These are phyloP conservation scores for Leucozona laternaria DNA, from an alignment of 2,888 invertebrate genomes.

Conservation along the genomic window DNA sequence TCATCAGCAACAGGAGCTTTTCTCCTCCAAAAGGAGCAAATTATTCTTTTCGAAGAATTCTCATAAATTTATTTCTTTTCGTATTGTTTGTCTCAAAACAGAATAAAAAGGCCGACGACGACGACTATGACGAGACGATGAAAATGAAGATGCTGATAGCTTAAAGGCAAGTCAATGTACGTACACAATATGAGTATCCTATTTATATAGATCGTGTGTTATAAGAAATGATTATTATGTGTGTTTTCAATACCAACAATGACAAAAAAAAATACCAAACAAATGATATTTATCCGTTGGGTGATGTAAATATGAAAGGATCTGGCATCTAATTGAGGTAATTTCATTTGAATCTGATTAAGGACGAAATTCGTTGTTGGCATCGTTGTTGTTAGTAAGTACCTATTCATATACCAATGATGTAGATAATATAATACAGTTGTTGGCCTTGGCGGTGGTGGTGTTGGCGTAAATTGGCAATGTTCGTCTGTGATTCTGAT, in stretches of 20 bases:
- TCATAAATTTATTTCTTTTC: conserved; percentile 28
- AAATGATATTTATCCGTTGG: conserved; percentile 54
- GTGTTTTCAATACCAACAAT: conserved; percentile 34
- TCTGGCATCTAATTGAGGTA: conserved; percentile 72
- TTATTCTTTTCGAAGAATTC: conserved; percentile 17
- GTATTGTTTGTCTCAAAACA: conserved; percentile 2
- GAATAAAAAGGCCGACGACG: neutral
- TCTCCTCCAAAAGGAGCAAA: neutral
- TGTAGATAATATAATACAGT: neutral
- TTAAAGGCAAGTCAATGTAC: conserved; percentile 1
- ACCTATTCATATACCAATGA: too few species aligned
- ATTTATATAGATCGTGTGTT: conserved; percentile 11
- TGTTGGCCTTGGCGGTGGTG: neutral
- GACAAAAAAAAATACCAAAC: conserved; percentile 1
- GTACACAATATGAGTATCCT: neutral
- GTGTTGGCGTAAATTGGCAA: conserved; percentile 49
- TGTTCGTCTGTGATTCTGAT: conserved; percentile 48
- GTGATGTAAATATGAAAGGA: conserved; percentile 53
- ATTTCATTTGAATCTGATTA: conserved; percentile 68
- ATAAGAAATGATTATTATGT: conserved; percentile 36
- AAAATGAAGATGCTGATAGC: neutral
- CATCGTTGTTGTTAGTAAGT: neutral
- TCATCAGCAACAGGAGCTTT: neutral
- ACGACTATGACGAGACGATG: neutral
- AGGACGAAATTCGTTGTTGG: conserved; percentile 9